These are phyloP conservation scores for Torymus auratus DNA, from an alignment of 2,888 invertebrate species.

Conservation along the genomic window DNA sequence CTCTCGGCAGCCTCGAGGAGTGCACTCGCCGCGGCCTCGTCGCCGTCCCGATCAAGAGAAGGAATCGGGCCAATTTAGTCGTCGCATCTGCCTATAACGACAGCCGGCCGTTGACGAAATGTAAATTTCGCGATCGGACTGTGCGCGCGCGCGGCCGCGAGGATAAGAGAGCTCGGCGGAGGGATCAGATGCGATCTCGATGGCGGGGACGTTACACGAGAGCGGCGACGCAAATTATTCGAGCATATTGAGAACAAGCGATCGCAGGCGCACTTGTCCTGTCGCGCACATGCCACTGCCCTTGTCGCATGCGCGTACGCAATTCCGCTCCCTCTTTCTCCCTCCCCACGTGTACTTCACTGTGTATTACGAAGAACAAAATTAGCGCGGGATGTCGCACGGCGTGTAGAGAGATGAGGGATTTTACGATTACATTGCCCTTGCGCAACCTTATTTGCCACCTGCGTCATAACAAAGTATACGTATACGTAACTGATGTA, in stretches of 20 bases:
- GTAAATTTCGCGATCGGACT: slow-evolving; percentile 65
- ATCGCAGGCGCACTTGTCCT: slow-evolving; percentile 30
- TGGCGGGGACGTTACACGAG: slow-evolving; percentile 5
- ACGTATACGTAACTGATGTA: too few relatives aligned
- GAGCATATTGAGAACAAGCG: slow-evolving; percentile 43
- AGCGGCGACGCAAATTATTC: slow-evolving; percentile 42
- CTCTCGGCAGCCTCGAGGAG: not conserved
- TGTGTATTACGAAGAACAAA: too few relatives aligned
- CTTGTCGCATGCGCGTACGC: not conserved
- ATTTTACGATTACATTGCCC: too few relatives aligned
- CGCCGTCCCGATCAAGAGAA: not conserved
- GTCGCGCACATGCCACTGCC: not conserved
- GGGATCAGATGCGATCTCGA: slow-evolving; percentile 8
- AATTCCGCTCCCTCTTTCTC: not conserved
- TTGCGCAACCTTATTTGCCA: too few relatives aligned
- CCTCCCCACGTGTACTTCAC: too few relatives aligned
- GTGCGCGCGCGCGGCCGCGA: not conserved
- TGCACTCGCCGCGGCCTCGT: too few relatives aligned
- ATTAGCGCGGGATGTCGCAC: too few relatives aligned
- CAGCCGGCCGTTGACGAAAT: slow-evolving; percentile 74
- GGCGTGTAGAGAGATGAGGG: too few relatives aligned
- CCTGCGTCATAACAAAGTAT: too few relatives aligned
- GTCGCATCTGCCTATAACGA: slow-evolving; percentile 73
- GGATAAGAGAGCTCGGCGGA: not conserved
- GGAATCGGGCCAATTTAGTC: slow-evolving; percentile 69